These are phyloP conservation scores for Trialeurodes vaporariorum DNA, from an alignment of 1,140 invertebrate genomes.

Conservation along the genomic window DNA sequence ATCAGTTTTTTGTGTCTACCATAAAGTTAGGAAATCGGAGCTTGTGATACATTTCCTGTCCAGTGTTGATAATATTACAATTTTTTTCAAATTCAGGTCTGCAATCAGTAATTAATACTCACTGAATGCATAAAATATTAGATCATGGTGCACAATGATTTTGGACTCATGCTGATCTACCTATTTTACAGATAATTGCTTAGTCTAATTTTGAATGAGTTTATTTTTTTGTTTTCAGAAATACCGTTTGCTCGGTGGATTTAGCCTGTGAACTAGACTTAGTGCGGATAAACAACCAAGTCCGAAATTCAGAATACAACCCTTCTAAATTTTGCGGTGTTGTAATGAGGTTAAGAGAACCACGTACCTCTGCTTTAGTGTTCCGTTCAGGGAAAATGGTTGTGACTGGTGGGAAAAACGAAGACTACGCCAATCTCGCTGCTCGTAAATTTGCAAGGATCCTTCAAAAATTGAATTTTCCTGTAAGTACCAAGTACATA, in stretches of 20 bases:
- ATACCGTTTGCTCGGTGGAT: conserved; percentile 92
- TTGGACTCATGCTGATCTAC: too few species aligned
- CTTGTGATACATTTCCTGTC: too few species aligned
- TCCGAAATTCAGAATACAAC: conserved; percentile 98
- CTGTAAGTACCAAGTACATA: too few species aligned
- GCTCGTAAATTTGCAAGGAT: conserved; percentile 96
- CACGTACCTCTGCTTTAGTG: conserved; percentile 91
- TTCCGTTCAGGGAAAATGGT: conserved; percentile 98
- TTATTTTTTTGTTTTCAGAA: conserved; percentile 44
- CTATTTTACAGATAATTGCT: too few species aligned
- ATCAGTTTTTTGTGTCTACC: too few species aligned
- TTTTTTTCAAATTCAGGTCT: too few species aligned
- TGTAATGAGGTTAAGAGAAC: conserved; percentile 95
- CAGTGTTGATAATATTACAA: too few species aligned
- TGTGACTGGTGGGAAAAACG: conserved; percentile 94
- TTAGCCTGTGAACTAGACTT: conserved; percentile 76
- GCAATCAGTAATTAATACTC: too few species aligned
- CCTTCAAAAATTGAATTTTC: conserved; percentile 93
- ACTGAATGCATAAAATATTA: too few species aligned
- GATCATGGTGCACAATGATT: too few species aligned
- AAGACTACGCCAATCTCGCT: conserved; percentile 84
- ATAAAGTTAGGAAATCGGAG: too few species aligned
- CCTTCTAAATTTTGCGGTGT: conserved; percentile 95
- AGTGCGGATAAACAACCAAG: conserved; percentile 85
- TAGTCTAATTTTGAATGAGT: too few species aligned